A percentile compares a stretch with the other conserved stretches of the same genome.
Conservation (phyloP, 2,113 vertebrate species). For the Pachyramphus minor region DNA sequence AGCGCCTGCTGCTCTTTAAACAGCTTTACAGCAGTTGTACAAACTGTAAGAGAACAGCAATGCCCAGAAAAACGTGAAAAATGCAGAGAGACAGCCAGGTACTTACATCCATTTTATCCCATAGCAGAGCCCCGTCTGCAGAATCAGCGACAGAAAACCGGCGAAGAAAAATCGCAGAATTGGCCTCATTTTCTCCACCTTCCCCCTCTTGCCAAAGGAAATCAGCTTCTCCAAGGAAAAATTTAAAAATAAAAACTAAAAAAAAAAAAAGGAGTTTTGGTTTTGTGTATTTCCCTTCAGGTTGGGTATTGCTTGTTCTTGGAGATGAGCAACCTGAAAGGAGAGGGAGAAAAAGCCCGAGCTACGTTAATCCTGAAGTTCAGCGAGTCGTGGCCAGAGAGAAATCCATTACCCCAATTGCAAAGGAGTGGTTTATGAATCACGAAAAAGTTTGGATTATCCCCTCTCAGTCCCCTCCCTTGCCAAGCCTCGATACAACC, state of each 20-base stretch:
- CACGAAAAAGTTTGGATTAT: conserved; percentile 8
- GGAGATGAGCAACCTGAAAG: conserved; percentile 31
- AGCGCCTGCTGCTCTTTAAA: not conserved
- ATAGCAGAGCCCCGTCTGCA: conserved; percentile 85
- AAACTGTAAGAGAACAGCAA: not conserved
- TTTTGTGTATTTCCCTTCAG: not conserved
- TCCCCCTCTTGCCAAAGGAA: not conserved
- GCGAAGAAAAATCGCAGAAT: conserved; percentile 72
- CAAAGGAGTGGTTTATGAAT: conserved; percentile 67
- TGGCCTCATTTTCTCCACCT: conserved; percentile 63
- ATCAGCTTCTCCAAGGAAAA: not conserved
- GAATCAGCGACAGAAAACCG: conserved; percentile 81
- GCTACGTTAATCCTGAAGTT: not conserved
- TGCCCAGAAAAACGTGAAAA: not conserved
- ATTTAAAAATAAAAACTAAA: no score
- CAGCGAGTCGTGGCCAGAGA: not conserved
- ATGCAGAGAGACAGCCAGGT: not conserved
- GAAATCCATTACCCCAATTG: conserved; percentile 56
- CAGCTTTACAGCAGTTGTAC: not conserved
- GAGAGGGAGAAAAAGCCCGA: not conserved
- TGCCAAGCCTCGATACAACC: conserved; percentile 21
- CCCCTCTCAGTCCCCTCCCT: conserved; percentile 5
- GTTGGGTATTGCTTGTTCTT: not conserved
- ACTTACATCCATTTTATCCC: conserved; percentile 99
- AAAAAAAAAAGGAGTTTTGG: not conserved